phyloP scores from a whole-genome alignment of 2,797 vertebrate species.

The Enteromius mattozi region DNA sequence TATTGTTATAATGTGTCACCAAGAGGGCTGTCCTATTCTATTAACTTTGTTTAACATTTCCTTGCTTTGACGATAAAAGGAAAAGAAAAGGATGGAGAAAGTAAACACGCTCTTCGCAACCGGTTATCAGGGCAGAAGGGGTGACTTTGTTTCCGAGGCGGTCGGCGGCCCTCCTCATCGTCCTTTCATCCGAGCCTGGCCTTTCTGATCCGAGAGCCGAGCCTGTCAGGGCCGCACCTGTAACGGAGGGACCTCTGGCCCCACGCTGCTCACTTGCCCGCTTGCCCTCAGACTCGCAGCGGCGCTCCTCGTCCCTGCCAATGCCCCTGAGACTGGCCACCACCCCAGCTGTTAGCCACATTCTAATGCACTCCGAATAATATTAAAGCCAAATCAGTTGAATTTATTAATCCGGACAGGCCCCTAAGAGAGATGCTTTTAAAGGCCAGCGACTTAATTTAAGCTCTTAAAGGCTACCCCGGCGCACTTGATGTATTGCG shows the following conservation, averaged over 20 bases:
- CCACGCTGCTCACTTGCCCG: conserved; percentile 23
- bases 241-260: conserved; percentile 72
- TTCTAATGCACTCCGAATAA: conserved; percentile 83
- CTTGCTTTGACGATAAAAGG: conserved; percentile 41
- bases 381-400: conserved; percentile 81
- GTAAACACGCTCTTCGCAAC: conserved; percentile 7
- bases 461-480: conserved; percentile 79
- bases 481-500: conserved; percentile 74
- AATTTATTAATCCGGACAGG: conserved; percentile 79
- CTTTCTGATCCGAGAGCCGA: conserved; percentile 74
- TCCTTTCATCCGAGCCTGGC: conserved; percentile 66
- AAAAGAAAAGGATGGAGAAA: conserved; percentile 11
- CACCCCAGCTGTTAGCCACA: conserved; percentile 82
- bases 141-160: conserved; percentile 72
- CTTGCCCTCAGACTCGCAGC: conserved; percentile 40
- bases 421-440: conserved; percentile 82
- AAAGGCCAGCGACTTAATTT: conserved; percentile 85
- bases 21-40: conserved; percentile 39
- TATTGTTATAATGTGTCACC: conserved; percentile 48
- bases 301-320: conserved; percentile 65
- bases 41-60: conserved; percentile 54
- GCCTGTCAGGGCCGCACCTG: conserved; percentile 81
- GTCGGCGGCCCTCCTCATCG: conserved; percentile 69
- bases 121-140: conserved; percentile 48
- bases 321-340: conserved; percentile 73